These are phyloP conservation scores for Theropithecus gelada DNA, from an alignment of 2,113 vertebrate species.

Conservation along the genomic window DNA sequence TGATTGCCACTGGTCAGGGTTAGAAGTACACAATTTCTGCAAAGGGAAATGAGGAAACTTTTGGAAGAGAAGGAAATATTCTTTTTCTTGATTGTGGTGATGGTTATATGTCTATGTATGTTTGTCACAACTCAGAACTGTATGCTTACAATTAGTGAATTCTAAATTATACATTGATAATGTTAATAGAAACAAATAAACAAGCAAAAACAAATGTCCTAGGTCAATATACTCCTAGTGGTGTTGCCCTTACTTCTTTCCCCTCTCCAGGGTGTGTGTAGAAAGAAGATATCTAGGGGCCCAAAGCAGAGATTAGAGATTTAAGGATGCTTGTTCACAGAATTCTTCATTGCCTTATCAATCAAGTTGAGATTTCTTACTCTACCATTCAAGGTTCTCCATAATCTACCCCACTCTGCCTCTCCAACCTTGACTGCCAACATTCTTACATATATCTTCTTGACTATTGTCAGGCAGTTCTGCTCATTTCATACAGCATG, in stretches of 20 bases:
- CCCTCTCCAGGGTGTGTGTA: background rate
- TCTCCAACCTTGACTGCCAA: background rate
- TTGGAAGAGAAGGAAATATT: background rate
- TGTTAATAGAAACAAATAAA: background rate
- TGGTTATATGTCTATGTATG: background rate
- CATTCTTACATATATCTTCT: background rate
- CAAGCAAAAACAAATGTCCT: background rate
- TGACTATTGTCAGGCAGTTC: background rate
- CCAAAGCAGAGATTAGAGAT: background rate
- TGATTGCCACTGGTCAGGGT: background rate
- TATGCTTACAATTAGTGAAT: background rate
- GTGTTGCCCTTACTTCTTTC: background rate
- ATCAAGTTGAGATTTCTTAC: conserved; percentile 19
- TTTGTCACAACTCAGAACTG: conserved; percentile 8
- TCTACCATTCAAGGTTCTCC: background rate
- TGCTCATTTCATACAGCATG: background rate
- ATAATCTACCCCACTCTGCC: background rate
- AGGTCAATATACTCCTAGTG: background rate
- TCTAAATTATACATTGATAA: background rate
- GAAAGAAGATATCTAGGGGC: background rate
- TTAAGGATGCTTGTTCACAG: background rate
- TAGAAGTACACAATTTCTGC: background rate
- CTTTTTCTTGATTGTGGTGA: background rate
- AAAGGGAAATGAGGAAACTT: background rate
- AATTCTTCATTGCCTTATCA: conserved; percentile 17